Base-by-base conservation (phyloP, 2,113 vertebrate genomes). In the Turdus rufiventris region DNA sequence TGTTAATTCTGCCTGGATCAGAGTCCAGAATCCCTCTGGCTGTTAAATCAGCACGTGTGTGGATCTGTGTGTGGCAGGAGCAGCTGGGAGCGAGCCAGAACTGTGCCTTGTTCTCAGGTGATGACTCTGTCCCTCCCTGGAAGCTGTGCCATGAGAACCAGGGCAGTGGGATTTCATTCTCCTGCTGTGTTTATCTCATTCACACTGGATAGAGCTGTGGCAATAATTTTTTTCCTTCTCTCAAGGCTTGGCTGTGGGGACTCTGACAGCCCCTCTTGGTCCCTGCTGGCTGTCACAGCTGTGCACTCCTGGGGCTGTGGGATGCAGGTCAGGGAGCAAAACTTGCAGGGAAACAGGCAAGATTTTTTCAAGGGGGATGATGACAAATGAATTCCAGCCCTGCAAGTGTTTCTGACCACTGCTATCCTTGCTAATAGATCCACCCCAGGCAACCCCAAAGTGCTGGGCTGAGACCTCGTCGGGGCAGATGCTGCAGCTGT, bases 391-490 rank as follows among this genome's bases (percentile, higher is more conserved):
- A 47, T 84, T 89, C 23, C 65, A 74, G 36, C 40, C 80, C 72
- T 31, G 51, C 36, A 85, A 62, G 6, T 17, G 33, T 23, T 12
- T 19, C 62, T 96, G 23, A 92, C 38, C 54, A 54, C 6, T 94
- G 15, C 76, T 88, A 14, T 96, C 87, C 80, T 92, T 62, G 48
- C 63, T 73, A 88, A 23, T 68, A 99, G 99, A 97, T 48, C 95
- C 97, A 57, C 98, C 99, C 2, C 89, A 92, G 0, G 92, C 92
- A 8, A 84, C 96, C 29, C 98, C 97, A 0, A 96, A 97, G 50
- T 99, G 99, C 80, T 94, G 76, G 85, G 98, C 98, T 88, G 91
- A 91, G 21, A 54, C 48, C 10, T 73, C 62, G 0, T 91, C 93
- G 1, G 72, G 84, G 2, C 91, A 96, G 34, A 70, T 72, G 19